phyloP scores from a whole-genome alignment of 1,140 invertebrate genomes.

The Brevipalpus yothersi region DNA sequence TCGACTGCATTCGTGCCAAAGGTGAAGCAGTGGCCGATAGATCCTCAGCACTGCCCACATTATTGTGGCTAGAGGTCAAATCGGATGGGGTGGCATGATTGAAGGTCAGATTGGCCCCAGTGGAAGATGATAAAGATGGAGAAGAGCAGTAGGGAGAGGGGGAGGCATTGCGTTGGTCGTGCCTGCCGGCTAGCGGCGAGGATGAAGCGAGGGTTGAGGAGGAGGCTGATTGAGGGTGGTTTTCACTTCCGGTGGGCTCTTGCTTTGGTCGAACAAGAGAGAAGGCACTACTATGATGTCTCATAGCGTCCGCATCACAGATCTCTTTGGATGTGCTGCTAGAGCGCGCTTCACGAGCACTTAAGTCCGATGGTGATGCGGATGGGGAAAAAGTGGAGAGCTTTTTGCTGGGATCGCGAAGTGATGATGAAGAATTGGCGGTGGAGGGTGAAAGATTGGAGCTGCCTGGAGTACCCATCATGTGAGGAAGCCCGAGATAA shows the following conservation, averaged over 20 bases:
- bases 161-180: not conserved
- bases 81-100: not conserved
- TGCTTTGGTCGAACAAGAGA: constrained; percentile 52
- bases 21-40: constrained; percentile 32
- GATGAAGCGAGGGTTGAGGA: not conserved
- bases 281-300: constrained; percentile 58
- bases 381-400: not conserved
- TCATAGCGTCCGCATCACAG: not conserved
- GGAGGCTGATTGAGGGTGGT: not conserved
- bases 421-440: not conserved
- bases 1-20: constrained; percentile 85
- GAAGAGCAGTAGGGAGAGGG: not conserved
- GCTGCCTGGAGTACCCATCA: not conserved
- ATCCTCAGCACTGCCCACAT: constrained; percentile 5
- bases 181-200: not conserved
- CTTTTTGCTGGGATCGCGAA: not conserved
- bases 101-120: not conserved
- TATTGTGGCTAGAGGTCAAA: not conserved
- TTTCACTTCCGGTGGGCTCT: constrained; percentile 20
- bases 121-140: not conserved
- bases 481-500: constrained; percentile 31
- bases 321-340: not conserved
- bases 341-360: not conserved
- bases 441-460: too few relatives aligned
- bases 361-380: not conserved